These are phyloP conservation scores for Tamias sibiricus DNA, from an alignment of 2,113 vertebrate species.

Conservation along the genomic window DNA sequence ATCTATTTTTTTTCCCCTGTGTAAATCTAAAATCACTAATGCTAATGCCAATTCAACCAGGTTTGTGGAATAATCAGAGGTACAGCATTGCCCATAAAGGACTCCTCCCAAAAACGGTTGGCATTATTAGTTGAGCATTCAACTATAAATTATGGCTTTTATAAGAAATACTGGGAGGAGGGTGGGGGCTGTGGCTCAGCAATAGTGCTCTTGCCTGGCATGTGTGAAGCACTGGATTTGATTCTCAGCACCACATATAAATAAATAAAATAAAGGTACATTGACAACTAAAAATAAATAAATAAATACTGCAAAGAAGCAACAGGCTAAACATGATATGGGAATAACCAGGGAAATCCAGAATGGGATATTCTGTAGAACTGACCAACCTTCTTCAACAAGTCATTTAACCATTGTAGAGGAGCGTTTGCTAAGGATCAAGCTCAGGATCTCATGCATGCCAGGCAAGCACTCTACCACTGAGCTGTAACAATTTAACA, in stretches of 20 bases:
- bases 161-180: not conserved
- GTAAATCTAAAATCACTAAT: not conserved
- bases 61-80: not conserved
- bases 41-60: not conserved
- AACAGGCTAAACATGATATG: not conserved
- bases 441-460: no score
- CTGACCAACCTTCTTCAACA: not conserved
- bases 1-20: accelerated
- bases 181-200: no score
- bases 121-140: not conserved
- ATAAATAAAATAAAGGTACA: no score
- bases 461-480: no score
- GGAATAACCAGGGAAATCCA: not conserved
- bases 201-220: no score
- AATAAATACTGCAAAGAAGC: not conserved
- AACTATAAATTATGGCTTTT: not conserved
- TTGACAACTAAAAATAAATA: no score
- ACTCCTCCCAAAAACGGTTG: not conserved
- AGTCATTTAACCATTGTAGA: not conserved
- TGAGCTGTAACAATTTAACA: no score
- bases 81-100: not conserved
- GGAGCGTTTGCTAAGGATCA: no score
- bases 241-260: no score
- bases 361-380: not conserved
- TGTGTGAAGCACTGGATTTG: no score